Base-by-base conservation (phyloP, 2,113 vertebrate species). In the Gasterosteus nipponicus region DNA sequence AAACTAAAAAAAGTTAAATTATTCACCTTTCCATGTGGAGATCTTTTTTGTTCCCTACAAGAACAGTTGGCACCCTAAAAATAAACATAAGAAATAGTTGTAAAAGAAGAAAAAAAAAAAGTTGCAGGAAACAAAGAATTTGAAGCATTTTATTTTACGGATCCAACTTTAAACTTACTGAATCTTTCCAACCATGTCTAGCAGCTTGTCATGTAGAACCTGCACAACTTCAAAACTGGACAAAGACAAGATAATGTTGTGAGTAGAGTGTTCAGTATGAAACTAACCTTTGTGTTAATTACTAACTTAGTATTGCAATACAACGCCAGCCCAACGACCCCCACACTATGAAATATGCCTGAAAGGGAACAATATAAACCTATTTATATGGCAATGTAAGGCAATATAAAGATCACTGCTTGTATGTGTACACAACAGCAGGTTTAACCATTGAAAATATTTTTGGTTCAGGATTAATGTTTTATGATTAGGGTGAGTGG, bases 31-130 rank as follows among this genome's bases (percentile, higher is more conserved):
- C 91, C 91, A 94, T 92, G 83, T 95, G 94, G 68, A 96, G 95
- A 77, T 96, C 96, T 8, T 93, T 96, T 94, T 96, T 96, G 92
- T 96, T 96, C 63, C 95, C 95, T 81, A 96, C 95, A 78, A 96
- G 94, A 88, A 97, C 95, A 82, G 95, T 94, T 0, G 96, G 96
- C 76, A 96, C 89, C 77, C 96, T 97, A 81, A 3, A 91, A 84
- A 73, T 53, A 75, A 35, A 87, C 81, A 79, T 80, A 9, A 19
- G 81, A 82, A 83, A 19, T 16, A 0, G 53, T 57, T 75, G 41
- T 26, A 57, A 10, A 54, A 61, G 70, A 59, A 62, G 8, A 49
- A n/a, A 69, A 47, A 31, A 57, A 70, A 22, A 44, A 35, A 47
- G 3, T 35, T 35, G 33, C 35, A 38, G 16, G 33, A 42, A 12